A percentile compares a stretch with the other conserved stretches of the same genome.
These are phyloP conservation scores for Dascillus cervinus DNA, from an alignment of 2,888 invertebrate species.

Conservation along the genomic window DNA sequence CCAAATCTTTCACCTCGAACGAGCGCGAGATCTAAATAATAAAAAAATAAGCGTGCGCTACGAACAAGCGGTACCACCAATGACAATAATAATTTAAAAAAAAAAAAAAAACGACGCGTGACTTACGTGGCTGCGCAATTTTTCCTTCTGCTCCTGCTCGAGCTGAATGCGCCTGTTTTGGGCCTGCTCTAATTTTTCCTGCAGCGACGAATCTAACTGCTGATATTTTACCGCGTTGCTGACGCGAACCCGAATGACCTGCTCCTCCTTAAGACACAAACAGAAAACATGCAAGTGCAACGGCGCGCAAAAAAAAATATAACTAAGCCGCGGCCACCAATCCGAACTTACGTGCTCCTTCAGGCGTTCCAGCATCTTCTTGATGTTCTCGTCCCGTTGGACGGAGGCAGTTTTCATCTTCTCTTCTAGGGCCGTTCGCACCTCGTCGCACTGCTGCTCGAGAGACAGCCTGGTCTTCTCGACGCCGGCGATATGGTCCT, in stretches of 20 bases:
- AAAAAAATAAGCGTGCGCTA: constrained; percentile 6
- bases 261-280: constrained; percentile 55
- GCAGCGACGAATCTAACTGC: constrained; percentile 61
- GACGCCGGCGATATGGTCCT: constrained; percentile 56
- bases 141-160: constrained; percentile 71
- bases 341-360: constrained; percentile 89
- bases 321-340: no score
- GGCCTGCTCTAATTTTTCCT: constrained; percentile 59
- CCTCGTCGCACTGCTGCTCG: constrained; percentile 80
- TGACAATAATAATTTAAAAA: constrained; percentile 3
- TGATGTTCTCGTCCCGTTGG: constrained; percentile 85
- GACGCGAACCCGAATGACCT: constrained; percentile 62
- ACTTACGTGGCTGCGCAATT: constrained; percentile 70
- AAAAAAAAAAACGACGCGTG: constrained; percentile 9
- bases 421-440: constrained; percentile 79
- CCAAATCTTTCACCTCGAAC: constrained; percentile 49
- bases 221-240: constrained; percentile 60
- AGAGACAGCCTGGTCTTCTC: constrained; percentile 66
- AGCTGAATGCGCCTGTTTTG: constrained; percentile 65
- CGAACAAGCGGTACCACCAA: constrained; percentile 4
- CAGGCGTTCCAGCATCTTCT: constrained; percentile 83
- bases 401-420: constrained; percentile 81
- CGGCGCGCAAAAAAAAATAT: no score
- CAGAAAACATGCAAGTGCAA: no score
- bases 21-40: constrained; percentile 50